phyloP scores from a whole-genome alignment of 2,113 vertebrate genomes.

The Eretmochelys imbricata region DNA sequence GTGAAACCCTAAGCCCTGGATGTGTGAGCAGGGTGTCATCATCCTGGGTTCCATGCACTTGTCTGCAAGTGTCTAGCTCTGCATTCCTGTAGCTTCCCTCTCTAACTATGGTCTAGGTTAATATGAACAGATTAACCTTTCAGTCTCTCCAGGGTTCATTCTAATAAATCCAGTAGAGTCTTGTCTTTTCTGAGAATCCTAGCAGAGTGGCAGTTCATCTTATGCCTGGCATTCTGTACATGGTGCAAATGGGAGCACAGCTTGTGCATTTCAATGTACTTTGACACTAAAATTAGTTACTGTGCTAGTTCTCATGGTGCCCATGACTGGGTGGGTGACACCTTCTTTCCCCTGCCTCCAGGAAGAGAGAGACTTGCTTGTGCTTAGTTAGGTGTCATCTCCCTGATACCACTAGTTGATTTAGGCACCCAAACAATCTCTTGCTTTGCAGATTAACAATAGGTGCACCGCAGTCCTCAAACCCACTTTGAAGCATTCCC shows the following conservation, averaged over 20 bases:
- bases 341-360: not conserved
- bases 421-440: not conserved
- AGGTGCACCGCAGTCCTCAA: not conserved
- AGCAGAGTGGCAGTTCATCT: not conserved
- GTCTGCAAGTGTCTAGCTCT: not conserved
- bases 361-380: not conserved
- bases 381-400: not conserved
- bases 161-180: not conserved
- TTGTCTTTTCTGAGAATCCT: not conserved
- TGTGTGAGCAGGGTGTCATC: accelerated
- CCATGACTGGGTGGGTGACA: not conserved
- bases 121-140: not conserved
- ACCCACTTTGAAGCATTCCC: not conserved
- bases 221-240: not conserved
- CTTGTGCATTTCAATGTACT: not conserved
- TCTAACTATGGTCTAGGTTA: not conserved
- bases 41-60: not conserved
- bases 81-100: not conserved
- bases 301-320: not conserved
- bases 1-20: not conserved
- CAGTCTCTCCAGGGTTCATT: not conserved
- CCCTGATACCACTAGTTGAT: not conserved
- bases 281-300: not conserved
- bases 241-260: not conserved
- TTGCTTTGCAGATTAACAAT: not conserved